A percentile compares a stretch with the other conserved stretches of the same genome.
These are phyloP conservation scores for Cervus canadensis DNA, from an alignment of 2,113 vertebrate species.

Conservation along the genomic window DNA sequence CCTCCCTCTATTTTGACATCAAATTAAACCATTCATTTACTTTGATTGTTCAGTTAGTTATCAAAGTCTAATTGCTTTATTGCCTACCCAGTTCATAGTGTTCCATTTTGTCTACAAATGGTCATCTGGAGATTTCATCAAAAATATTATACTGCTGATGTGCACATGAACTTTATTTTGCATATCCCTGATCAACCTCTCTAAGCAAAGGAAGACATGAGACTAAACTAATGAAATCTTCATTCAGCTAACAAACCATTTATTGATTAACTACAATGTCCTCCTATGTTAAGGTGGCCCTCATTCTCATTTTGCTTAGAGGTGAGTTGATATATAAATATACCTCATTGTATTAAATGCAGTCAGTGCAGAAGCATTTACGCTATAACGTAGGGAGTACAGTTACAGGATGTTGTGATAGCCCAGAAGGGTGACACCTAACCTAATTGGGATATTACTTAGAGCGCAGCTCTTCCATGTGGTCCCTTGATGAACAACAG, in stretches of 20 bases:
- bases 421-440: not conserved
- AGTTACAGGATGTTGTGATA: not conserved
- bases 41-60: not conserved
- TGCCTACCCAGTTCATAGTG: not conserved
- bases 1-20: not conserved
- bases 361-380: not conserved
- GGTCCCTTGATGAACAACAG: not conserved
- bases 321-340: not conserved
- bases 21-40: not conserved
- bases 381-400: not conserved
- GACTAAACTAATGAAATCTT: not conserved
- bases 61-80: not conserved
- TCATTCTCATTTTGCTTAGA: not conserved
- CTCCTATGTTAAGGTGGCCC: not conserved
- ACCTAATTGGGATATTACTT: not conserved
- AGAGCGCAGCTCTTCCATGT: not conserved
- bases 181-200: not conserved
- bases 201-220: not conserved
- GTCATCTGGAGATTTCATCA: constrained; percentile 8
- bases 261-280: not conserved
- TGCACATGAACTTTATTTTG: not conserved
- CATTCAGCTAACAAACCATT: not conserved
- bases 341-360: not conserved
- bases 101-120: not conserved
- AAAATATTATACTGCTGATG: not conserved